Percentiles rank a stretch among this genome's conserved stretches.
Conservation (phyloP, 2,113 vertebrate species). For the Aspidoscelis tigris region DNA sequence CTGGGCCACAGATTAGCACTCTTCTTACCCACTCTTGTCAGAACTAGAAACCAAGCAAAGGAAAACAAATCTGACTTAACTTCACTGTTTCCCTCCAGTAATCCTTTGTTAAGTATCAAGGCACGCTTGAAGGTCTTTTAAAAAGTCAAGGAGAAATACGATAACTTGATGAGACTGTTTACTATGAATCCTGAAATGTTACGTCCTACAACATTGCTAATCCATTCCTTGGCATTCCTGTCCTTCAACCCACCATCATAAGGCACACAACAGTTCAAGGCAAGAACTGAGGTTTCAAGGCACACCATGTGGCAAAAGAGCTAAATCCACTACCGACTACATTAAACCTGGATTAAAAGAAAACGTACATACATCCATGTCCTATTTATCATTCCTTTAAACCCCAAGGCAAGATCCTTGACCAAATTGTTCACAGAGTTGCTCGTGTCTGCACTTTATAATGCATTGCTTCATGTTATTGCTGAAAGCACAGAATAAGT, state of each 20-base stretch:
- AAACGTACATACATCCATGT: neutral
- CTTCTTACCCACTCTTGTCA: neutral
- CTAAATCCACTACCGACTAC: neutral
- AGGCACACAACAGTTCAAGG: neutral
- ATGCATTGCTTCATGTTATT: neutral
- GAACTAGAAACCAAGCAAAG: neutral
- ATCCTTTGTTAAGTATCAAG: neutral
- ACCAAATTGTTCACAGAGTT: neutral
- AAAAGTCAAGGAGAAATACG: slow-evolving; percentile 6
- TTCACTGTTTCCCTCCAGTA: neutral
- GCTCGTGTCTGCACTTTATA: neutral
- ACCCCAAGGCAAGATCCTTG: neutral
- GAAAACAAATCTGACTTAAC: neutral
- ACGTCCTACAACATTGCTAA: neutral
- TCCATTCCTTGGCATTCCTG: neutral
- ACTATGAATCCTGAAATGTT: neutral
- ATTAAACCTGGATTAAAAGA: neutral
- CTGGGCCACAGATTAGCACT: neutral
- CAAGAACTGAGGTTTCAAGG: neutral
- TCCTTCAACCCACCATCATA: neutral
- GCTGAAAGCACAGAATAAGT: neutral
- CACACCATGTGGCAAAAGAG: neutral
- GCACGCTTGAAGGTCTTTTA: neutral
- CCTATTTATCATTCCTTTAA: neutral
- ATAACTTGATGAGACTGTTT: neutral